phyloP scores from a whole-genome alignment of 1,140 invertebrate species.

The Atta texana region DNA sequence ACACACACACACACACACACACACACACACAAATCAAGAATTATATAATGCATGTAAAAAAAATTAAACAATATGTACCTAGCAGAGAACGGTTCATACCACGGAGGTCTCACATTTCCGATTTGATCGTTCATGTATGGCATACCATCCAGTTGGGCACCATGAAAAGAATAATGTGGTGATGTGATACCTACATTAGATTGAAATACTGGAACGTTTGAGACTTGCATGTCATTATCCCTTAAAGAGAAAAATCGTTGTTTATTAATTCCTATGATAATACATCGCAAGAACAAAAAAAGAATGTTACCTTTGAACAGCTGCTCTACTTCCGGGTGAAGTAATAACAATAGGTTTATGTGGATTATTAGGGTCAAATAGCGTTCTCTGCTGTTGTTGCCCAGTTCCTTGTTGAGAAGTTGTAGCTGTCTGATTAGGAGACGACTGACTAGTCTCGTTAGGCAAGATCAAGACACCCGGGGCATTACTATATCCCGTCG shows the following conservation, averaged over 20 bases:
- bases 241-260: constrained; percentile 66
- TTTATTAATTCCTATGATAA: constrained; percentile 19
- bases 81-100: constrained; percentile 87
- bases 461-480: constrained; percentile 83
- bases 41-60: neutral
- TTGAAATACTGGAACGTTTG: constrained; percentile 79
- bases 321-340: constrained; percentile 83
- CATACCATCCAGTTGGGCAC: constrained; percentile 76
- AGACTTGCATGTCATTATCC: constrained; percentile 79
- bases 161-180: constrained; percentile 78
- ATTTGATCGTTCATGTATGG: constrained; percentile 85
- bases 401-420: constrained; percentile 55
- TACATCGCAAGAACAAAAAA: constrained; percentile 5
- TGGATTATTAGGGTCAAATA: constrained; percentile 91
- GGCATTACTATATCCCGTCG: constrained; percentile 74
- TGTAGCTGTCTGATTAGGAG: constrained; percentile 67
- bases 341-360: constrained; percentile 89
- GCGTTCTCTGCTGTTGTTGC: constrained; percentile 84
- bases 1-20: too few relatives aligned
- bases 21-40: neutral
- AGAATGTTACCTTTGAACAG: constrained; percentile 76
- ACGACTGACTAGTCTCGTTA: constrained; percentile 80
- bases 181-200: constrained; percentile 74
- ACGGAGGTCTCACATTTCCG: constrained; percentile 84
- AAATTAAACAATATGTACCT: constrained; percentile 78